Evolutionary conservation across 2,113 vertebrate species (phyloP).

Genomic region (Scopus umbretta): DNA sequence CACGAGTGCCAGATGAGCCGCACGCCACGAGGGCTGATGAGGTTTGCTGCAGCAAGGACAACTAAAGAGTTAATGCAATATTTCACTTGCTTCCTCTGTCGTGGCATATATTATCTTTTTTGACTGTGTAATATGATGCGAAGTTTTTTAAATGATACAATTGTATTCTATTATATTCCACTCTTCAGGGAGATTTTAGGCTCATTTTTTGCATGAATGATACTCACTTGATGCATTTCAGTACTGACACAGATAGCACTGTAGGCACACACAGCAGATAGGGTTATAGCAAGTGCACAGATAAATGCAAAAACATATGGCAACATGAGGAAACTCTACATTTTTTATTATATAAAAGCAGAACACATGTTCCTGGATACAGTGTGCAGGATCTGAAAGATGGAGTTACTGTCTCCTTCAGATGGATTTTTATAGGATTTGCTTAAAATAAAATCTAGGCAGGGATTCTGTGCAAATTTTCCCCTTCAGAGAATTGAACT

Average conservation of each 20-base stretch:
- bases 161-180: slow-evolving; percentile 52
- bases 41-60: neutral
- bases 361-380: slow-evolving; percentile 11
- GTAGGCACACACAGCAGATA: slow-evolving; percentile 51
- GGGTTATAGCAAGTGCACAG: slow-evolving; percentile 57
- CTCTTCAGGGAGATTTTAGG: slow-evolving; percentile 59
- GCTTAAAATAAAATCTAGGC: slow-evolving; percentile 50
- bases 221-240: slow-evolving; percentile 9
- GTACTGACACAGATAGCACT: slow-evolving; percentile 41
- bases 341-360: slow-evolving; percentile 53
- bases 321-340: slow-evolving; percentile 56
- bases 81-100: neutral
- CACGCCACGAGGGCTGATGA: neutral
- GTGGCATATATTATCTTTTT: slow-evolving; percentile 32
- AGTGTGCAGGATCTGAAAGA: slow-evolving; percentile 10
- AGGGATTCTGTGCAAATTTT: slow-evolving; percentile 26
- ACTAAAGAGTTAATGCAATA: neutral
- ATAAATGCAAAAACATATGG: slow-evolving; percentile 59
- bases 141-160: slow-evolving; percentile 61
- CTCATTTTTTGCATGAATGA: slow-evolving; percentile 62
- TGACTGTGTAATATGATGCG: slow-evolving; percentile 55
- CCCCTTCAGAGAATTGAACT: neutral
- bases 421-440: slow-evolving; percentile 43
- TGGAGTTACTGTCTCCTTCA: slow-evolving; percentile 32
- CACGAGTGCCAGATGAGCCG: rapidly evolving